Base-by-base conservation (phyloP, 37 sponge, comb jelly and placozoan genomes). In the Tethya wilhelma region DNA sequence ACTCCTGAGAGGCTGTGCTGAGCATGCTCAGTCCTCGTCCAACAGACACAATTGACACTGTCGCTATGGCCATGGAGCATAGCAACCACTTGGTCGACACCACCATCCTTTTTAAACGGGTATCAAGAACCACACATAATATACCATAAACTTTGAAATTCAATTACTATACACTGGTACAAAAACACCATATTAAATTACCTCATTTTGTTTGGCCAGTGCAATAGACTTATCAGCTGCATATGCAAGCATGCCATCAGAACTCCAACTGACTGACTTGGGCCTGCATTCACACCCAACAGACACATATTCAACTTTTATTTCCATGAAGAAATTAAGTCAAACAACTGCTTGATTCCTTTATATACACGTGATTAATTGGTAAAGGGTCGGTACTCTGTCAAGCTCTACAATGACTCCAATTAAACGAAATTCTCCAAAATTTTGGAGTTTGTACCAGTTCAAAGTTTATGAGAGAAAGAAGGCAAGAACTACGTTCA, bases 31-130 rank as follows among this genome's bases (percentile, higher is more conserved):
- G 44, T 26, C 25, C 26, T 68, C 32, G 91, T 59, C 84, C 87
- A 94, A 11, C 38, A 42, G 1, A 94, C 93, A 79, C 95, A 94
- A 69, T 94, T 94, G 38, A 94, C 95, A 7, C 77, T 56, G 1
- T 66, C 82, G 0, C 43, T 84, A 68, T 94, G 95, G 2, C 92
- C 89, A 73, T 82, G 81, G 8, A 94, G 81, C 12, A 69, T 91
- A 22, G 49, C 31, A 33, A 56, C 0, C 33, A 80, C 87, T 5
- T 39, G 45, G 7, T 49, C 78, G 14, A 45, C 67, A 5, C 67
- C 44, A 56, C 59, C 30, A 2, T 43, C 80, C 4, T 28, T 70
- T 80, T 38, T 25, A 22, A 38, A 28, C 4, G 14, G 4, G 19
- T 19, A 56, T 32, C 58, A 57, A 2, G 20, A 36, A 11, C 14